Base-by-base conservation (phyloP, 1,140 invertebrate genomes). In the Acromyrmex charruanus region DNA sequence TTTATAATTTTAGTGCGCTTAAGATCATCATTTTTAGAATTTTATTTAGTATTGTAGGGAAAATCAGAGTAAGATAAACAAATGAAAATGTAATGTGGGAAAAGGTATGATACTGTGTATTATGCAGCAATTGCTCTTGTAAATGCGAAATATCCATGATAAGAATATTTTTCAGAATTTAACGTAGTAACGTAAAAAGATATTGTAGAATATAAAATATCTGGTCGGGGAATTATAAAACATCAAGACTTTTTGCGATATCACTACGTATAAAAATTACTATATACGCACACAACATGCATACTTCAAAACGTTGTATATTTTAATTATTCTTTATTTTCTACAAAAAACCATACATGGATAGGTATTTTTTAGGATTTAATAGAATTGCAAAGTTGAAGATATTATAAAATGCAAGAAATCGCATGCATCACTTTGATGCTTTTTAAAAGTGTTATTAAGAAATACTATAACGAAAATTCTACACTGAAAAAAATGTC, bases 151-250 rank as follows among this genome's bases (percentile, higher is more conserved):
- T 49, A 80, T 12, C 44, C 44, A 14, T 21, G 77, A 51, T 68
- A 68, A 63, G 59, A 80, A 80, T 35, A 35, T 66, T 81, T 81
- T 69, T 55, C 39, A 81, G 65, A 49, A 81, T 81, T 69, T 69
- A 58, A 81, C 12, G 3, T 51, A 49, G 12, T 49, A 49, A 10
- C 10, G 10, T 21, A 69, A 81, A 53, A 58, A 35, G 14, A 69
- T 44, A 66, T 51, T 58, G 31, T 69, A 25, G 14, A 81, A 53
- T 79, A 31, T 65, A 79, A 77, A 77, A 65, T 77, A 63, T 21
- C n/a, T 49, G 16, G 16, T 16, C 18, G 21, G 58, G 35, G 5
- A 77, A 77, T 44, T 63, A 16, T 77, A 63, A 18, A 61, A 44
- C 35, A 58, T 44, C 21, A 39, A 61, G 58, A 63, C 35, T 75